Conservation (phyloP, 1,140 invertebrate species). For the Drosophila kikkawai region DNA sequence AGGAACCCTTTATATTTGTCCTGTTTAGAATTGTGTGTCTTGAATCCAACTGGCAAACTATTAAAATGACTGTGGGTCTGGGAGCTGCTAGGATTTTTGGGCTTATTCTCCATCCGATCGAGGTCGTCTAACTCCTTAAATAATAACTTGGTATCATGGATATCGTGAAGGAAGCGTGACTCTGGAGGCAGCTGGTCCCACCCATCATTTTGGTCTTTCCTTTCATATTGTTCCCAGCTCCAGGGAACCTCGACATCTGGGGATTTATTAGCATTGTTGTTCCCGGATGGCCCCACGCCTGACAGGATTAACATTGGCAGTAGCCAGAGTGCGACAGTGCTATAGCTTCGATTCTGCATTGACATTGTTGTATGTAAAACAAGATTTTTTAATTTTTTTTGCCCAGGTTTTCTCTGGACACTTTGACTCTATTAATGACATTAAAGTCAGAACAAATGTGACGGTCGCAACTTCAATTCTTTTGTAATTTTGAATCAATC, state of each 20-base stretch:
- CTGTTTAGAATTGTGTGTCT: background rate
- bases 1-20: background rate
- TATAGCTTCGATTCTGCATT: slow-evolving; percentile 23
- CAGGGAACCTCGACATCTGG: background rate
- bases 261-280: too few species aligned
- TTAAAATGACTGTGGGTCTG: background rate
- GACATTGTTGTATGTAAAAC: slow-evolving; percentile 58
- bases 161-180: background rate
- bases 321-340: slow-evolving; percentile 26
- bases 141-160: slow-evolving; percentile 1
- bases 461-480: too few species aligned
- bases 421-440: background rate
- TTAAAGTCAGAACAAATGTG: background rate
- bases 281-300: background rate
- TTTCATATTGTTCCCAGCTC: background rate
- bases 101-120: background rate
- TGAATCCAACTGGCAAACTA: background rate
- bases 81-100: background rate
- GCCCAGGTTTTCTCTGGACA: background rate
- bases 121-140: slow-evolving; percentile 18
- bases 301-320: slow-evolving; percentile 45
- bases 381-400: slow-evolving; percentile 12
- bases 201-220: background rate
- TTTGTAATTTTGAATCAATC: background rate
- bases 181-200: background rate